A percentile compares a stretch with the other conserved stretches of the same genome.
phyloP scores from a whole-genome alignment of 2,888 invertebrate genomes.

The Autographa gamma region DNA sequence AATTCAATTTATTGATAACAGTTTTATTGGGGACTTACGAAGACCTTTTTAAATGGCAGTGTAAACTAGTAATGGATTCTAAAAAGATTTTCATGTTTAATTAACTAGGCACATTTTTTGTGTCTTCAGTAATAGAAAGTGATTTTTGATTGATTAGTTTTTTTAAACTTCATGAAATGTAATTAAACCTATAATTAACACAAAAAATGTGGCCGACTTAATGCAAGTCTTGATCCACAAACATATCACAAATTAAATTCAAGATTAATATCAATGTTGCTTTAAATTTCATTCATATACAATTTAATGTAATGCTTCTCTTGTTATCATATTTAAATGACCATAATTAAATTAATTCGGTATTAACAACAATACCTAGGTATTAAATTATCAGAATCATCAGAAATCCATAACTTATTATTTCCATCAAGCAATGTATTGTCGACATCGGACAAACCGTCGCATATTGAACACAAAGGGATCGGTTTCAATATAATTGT shows the following conservation, averaged over 20 bases:
- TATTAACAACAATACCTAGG: not conserved
- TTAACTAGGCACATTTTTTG: no score
- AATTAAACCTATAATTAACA: no score
- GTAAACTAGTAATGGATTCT: not conserved
- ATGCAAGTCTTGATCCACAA: no score
- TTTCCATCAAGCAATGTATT: slow-evolving; percentile 52
- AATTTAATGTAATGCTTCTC: no score
- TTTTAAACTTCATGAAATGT: no score
- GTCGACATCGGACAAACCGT: slow-evolving; percentile 28
- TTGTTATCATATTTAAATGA: no score
- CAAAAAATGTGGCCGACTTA: no score
- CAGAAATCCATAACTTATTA: slow-evolving; percentile 10
- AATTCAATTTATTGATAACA: not conserved
- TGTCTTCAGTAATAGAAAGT: not conserved
- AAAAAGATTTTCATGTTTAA: not conserved
- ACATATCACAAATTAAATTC: no score
- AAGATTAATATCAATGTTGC: no score
- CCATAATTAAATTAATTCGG: not conserved
- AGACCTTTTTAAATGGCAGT: not conserved
- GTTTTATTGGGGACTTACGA: not conserved
- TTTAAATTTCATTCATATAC: no score
- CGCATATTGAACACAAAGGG: slow-evolving; percentile 59
- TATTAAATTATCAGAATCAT: not conserved
- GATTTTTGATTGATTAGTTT: no score
- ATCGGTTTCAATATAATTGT: slow-evolving; percentile 73